These are phyloP conservation scores for Episyrphus balteatus DNA, from an alignment of 1,140 invertebrate species.

Conservation along the genomic window DNA sequence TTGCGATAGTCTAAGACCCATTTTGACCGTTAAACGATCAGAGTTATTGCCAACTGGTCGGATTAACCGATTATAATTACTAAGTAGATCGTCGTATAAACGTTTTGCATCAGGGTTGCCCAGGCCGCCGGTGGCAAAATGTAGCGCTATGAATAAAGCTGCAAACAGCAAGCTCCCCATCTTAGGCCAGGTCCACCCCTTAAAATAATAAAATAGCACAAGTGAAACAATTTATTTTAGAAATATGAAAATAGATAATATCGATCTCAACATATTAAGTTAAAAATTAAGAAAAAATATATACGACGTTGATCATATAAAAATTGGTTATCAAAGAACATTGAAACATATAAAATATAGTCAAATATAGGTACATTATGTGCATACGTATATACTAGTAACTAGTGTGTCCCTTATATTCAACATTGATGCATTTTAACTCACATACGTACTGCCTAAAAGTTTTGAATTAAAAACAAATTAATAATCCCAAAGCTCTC, in stretches of 20 bases:
- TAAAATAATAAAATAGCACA: conserved; percentile 27
- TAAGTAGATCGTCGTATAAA: conserved; percentile 88
- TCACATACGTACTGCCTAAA: too few relatives aligned
- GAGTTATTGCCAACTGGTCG: conserved; percentile 93
- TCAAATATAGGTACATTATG: too few relatives aligned
- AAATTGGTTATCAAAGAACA: too few relatives aligned
- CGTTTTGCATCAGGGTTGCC: conserved; percentile 86
- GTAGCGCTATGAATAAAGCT: conserved; percentile 57
- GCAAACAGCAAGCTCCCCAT: conserved; percentile 61
- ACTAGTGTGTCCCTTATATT: too few relatives aligned
- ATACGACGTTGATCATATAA: too few relatives aligned
- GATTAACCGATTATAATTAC: conserved; percentile 96
- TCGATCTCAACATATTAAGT: too few relatives aligned
- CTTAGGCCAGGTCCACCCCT: conserved; percentile 73
- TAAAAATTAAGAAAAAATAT: too few relatives aligned
- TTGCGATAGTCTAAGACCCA: conserved; percentile 91
- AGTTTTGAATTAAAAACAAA: too few relatives aligned
- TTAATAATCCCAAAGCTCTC: too few relatives aligned
- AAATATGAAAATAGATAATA: neutral
- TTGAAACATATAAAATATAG: too few relatives aligned
- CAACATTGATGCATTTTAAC: too few relatives aligned
- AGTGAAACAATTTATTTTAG: neutral
- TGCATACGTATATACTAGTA: too few relatives aligned
- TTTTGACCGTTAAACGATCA: conserved; percentile 89
- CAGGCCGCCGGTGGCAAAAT: conserved; percentile 47